Evolutionary conservation across 2,113 vertebrate species (phyloP).

Genomic region (Lepus timidus): DNA sequence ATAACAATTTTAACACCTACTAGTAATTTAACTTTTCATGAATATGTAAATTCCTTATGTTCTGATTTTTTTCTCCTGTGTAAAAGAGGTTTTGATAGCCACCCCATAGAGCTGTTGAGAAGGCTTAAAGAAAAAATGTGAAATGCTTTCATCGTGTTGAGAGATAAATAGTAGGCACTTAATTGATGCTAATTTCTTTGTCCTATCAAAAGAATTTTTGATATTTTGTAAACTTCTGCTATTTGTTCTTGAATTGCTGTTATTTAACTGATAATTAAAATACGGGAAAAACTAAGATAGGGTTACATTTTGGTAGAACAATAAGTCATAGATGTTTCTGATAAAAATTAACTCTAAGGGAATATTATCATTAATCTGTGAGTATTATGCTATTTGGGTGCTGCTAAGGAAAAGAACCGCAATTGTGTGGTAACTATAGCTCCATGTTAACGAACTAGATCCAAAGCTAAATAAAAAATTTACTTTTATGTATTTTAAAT

Average conservation of each 20-base stretch:
- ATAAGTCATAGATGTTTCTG: background rate
- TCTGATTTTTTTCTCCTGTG: background rate
- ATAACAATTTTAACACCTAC: background rate
- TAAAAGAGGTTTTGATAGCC: background rate
- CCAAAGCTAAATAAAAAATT: constrained; percentile 37
- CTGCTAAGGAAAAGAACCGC: background rate
- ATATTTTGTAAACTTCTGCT: constrained; percentile 40
- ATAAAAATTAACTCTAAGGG: background rate
- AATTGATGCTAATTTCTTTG: background rate
- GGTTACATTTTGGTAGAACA: background rate
- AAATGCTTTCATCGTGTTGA: background rate
- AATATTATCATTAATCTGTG: background rate
- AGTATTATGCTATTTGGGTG: background rate
- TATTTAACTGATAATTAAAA: constrained; percentile 38
- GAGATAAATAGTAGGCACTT: background rate
- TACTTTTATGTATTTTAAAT: background rate
- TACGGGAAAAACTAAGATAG: background rate
- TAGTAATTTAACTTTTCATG: background rate
- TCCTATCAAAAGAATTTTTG: background rate
- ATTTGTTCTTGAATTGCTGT: constrained; percentile 21
- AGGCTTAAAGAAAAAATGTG: background rate
- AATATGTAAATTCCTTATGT: constrained; percentile 13
- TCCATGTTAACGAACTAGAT: background rate
- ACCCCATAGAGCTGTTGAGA: background rate
- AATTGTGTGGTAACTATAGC: background rate